Base-by-base conservation (phyloP, 2,888 invertebrate species). In the Plebejus argus region DNA sequence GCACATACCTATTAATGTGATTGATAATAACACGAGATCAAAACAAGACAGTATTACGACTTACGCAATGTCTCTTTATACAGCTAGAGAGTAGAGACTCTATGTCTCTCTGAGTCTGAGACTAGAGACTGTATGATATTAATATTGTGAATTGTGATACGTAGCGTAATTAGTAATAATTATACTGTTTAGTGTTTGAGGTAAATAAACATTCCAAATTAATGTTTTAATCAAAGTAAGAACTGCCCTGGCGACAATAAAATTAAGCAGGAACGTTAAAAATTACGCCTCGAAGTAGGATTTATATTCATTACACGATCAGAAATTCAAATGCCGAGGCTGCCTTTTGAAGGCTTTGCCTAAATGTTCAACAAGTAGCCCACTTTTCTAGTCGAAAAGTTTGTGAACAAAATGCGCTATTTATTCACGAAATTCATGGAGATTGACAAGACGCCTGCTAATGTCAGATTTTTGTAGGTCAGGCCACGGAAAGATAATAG, bases 241-340 rank as follows among this genome's bases (percentile, higher is more conserved):
- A 33, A 66, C 28, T 33, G 1, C 15, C 28, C 28, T 66, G 66
- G 28, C 66, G 28, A 66, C 66, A 33, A 33, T 66, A 66, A 66
- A 66, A 66, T 66, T 66, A 66, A 66, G 66, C 66, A 33, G 66
- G 28, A 66, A 66, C 66, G 18, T 28, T 33, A 66, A 66, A 61
- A 66, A 66, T 66, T 66, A 66, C 66, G 66, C 28, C 66, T 66
- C 23, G 28, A 28, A 66, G 12, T 66, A 66, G 66, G 66, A 66
- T 33, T 66, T 66, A 66, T 66, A 66, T 66, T 66, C 66, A 66
- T 66, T 28, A 66, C 66, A 66, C 28, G 28, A 66, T 66, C 66
- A 66, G 66, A 66, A 66, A 66, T 66, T 66, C 28, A 66, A 66
- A 66, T 66, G 28, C 66, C 15, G 28, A 66, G 18, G 18, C 23